phyloP scores from a whole-genome alignment of 2,888 invertebrate species.

The Kryphioiulus occultus region DNA sequence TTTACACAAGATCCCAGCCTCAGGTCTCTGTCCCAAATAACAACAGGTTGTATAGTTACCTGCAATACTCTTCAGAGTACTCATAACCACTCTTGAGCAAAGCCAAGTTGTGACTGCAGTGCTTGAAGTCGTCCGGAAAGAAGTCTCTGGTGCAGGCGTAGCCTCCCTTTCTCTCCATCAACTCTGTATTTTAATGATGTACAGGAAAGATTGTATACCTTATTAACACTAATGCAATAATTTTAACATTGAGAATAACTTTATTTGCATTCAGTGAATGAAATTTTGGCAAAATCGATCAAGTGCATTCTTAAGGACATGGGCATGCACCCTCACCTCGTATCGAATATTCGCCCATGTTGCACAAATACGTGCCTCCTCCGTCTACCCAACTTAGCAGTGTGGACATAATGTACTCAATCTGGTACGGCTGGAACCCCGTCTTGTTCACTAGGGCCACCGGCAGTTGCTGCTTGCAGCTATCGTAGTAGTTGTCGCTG shows the following conservation, averaged over 20 bases:
- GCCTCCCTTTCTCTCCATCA: not conserved
- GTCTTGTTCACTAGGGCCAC: constrained; percentile 3
- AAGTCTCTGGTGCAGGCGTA: not conserved
- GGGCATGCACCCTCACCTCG: no score
- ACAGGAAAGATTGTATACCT: no score
- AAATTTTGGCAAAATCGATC: no score
- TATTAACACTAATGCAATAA: no score
- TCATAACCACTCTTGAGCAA: constrained; percentile 10
- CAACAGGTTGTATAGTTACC: not conserved
- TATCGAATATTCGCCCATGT: not conserved
- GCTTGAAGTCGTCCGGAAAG: not conserved
- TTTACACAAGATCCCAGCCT: no score
- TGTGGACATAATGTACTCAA: not conserved
- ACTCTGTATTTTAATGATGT: not conserved
- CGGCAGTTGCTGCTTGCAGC: not conserved
- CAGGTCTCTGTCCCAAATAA: no score
- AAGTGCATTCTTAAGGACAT: no score
- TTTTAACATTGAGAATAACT: no score
- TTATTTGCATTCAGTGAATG: no score
- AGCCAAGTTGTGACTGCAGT: not conserved
- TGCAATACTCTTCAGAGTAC: constrained; percentile 27
- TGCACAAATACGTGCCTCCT: not conserved
- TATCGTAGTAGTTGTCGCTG: not conserved
- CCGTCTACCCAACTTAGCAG: not conserved
- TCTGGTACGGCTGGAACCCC: not conserved